Conservation (phyloP, 2,113 vertebrate species). For the Gobiocypris rarus region DNA sequence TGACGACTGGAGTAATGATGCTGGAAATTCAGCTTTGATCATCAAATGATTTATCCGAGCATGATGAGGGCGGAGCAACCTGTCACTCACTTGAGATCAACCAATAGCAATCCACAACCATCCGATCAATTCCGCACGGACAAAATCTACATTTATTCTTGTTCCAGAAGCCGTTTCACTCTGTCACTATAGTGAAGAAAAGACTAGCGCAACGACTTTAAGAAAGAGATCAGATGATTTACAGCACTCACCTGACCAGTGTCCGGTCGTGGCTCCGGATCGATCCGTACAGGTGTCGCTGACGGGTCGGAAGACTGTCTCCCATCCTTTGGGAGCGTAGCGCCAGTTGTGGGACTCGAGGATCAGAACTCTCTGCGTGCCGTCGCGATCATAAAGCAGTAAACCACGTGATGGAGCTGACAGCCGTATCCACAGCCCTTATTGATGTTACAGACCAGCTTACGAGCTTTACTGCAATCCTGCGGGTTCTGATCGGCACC, state of each 20-base stretch:
- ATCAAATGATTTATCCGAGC: no score
- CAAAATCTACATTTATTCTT: no score
- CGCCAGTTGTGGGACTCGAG: conserved; percentile 98
- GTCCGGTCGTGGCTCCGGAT: conserved; percentile 86
- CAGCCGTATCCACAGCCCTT: conserved; percentile 98
- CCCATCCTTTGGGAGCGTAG: conserved; percentile 94
- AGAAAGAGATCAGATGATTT: not conserved
- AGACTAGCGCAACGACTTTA: not conserved
- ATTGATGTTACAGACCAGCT: conserved; percentile 98
- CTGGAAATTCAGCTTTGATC: no score
- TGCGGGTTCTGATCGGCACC: conserved; percentile 84
- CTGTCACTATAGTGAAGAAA: no score
- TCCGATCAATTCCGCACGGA: no score
- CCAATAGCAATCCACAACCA: no score
- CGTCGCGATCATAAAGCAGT: conserved; percentile 99
- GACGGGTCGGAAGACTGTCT: conserved; percentile 94
- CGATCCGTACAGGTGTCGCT: conserved; percentile 95
- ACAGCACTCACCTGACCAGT: conserved; percentile 89
- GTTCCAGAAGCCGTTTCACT: no score
- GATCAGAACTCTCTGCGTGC: conserved; percentile 93
- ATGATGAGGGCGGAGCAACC: no score
- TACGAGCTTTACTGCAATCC: conserved; percentile 96
- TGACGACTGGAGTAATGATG: no score
- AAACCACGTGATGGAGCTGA: conserved; percentile 97
- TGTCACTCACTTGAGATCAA: no score